phyloP scores from a whole-genome alignment of 2,797 vertebrate species.

The Nannoperca obscura region DNA sequence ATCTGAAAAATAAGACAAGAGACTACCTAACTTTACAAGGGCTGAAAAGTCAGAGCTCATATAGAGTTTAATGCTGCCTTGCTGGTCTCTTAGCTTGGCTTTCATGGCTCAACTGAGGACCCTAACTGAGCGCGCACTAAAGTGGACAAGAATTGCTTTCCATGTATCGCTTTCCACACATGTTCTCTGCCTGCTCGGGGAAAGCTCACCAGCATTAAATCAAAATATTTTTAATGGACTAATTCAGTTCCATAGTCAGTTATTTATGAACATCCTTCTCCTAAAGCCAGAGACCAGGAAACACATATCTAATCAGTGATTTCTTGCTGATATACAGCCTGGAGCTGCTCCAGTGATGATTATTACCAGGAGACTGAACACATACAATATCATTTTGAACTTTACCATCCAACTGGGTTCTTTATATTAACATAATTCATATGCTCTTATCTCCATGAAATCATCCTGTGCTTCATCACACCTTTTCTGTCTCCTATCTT shows the following conservation, averaged over 20 bases:
- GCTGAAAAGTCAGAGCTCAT: neutral
- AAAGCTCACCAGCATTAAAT: constrained; percentile 45
- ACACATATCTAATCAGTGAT: constrained; percentile 45
- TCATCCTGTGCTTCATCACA: constrained; percentile 33
- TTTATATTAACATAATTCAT: constrained; percentile 58
- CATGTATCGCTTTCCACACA: neutral
- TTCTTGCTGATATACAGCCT: constrained; percentile 45
- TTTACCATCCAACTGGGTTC: constrained; percentile 42
- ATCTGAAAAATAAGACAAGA: neutral
- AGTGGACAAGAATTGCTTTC: neutral
- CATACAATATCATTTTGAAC: constrained; percentile 67
- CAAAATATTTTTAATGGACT: constrained; percentile 55
- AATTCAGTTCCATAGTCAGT: constrained; percentile 32
- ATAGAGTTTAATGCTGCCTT: constrained; percentile 8
- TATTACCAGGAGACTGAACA: constrained; percentile 55
- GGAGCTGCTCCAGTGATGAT: constrained; percentile 49
- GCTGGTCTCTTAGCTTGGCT: neutral
- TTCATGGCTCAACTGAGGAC: constrained; percentile 25
- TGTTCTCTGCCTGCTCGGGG: constrained; percentile 7
- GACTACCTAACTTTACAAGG: neutral
- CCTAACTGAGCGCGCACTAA: constrained; percentile 21
- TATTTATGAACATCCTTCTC: constrained; percentile 58
- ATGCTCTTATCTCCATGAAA: constrained; percentile 46
- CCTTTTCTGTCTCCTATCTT: constrained; percentile 11
- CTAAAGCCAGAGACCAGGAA: constrained; percentile 43